A percentile compares a stretch with the other conserved stretches of the same genome.
Evolutionary conservation across 2,888 invertebrate genomes (phyloP).

Genomic region (Philopedon plagiatum): DNA sequence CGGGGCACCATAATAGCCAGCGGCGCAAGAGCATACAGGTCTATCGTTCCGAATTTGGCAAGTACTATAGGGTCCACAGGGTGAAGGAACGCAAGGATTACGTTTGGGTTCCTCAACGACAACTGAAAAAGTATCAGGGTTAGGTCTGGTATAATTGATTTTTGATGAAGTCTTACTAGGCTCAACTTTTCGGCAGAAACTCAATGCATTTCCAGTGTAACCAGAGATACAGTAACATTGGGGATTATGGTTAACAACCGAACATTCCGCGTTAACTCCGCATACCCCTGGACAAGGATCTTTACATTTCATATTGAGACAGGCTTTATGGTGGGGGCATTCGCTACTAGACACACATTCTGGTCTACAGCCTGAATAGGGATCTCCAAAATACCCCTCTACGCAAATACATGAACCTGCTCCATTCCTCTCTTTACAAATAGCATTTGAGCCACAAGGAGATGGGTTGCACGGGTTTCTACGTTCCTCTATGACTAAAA

Average conservation of each 20-base stretch:
- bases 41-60: slow-evolving; percentile 80
- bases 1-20: slow-evolving; percentile 81
- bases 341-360: slow-evolving; percentile 86
- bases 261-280: slow-evolving; percentile 84
- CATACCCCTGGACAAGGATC: slow-evolving; percentile 86
- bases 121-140: slow-evolving; percentile 52
- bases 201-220: slow-evolving; percentile 80
- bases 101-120: slow-evolving; percentile 68
- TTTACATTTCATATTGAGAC: slow-evolving; percentile 83
- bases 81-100: slow-evolving; percentile 83
- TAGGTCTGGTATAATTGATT: slow-evolving; percentile 23
- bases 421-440: slow-evolving; percentile 82
- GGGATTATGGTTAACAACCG: slow-evolving; percentile 82
- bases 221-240: slow-evolving; percentile 82
- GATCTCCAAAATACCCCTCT: slow-evolving; percentile 83
- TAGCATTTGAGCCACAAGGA: slow-evolving; percentile 85
- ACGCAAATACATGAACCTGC: slow-evolving; percentile 84
- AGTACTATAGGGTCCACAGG: slow-evolving; percentile 84
- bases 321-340: slow-evolving; percentile 80
- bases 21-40: slow-evolving; percentile 83
- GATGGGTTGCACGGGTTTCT: slow-evolving; percentile 83
- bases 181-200: slow-evolving; percentile 71
- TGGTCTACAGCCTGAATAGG: slow-evolving; percentile 84
- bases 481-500: slow-evolving; percentile 71
- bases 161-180: slow-evolving; percentile 60